Conservation (phyloP, 2,797 vertebrate genomes). For the Iguana delicatissima region DNA sequence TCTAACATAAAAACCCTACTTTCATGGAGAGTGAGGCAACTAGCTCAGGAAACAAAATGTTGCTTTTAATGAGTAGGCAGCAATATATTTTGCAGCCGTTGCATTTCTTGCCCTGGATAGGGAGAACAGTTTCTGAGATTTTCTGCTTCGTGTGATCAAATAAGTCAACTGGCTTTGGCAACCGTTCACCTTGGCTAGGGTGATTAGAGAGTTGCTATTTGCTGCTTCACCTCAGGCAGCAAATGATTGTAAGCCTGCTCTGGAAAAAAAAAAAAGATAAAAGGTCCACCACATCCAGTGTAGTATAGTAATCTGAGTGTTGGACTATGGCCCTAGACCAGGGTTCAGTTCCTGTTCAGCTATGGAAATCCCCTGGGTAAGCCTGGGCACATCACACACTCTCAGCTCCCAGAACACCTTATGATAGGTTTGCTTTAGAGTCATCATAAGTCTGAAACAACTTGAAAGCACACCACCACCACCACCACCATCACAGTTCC, state of each 20-base stretch:
- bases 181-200: neutral
- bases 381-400: too few species aligned
- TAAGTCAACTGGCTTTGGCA: neutral
- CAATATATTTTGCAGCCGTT: neutral
- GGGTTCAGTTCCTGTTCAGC: too few species aligned
- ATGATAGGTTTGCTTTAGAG: too few species aligned
- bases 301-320: too few species aligned
- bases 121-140: neutral
- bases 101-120: neutral
- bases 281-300: neutral
- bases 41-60: neutral
- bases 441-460: too few species aligned
- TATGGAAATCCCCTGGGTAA: too few species aligned
- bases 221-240: neutral
- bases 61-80: neutral
- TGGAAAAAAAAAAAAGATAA: neutral
- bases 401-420: too few species aligned
- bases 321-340: too few species aligned
- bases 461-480: too few species aligned
- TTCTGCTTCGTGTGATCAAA: neutral
- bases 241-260: neutral
- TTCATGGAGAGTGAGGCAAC: neutral
- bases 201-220: neutral
- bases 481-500: too few species aligned
- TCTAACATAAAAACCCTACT: neutral